These are phyloP conservation scores for Microtus oregoni DNA, from an alignment of 2,113 vertebrate species.

Conservation along the genomic window DNA sequence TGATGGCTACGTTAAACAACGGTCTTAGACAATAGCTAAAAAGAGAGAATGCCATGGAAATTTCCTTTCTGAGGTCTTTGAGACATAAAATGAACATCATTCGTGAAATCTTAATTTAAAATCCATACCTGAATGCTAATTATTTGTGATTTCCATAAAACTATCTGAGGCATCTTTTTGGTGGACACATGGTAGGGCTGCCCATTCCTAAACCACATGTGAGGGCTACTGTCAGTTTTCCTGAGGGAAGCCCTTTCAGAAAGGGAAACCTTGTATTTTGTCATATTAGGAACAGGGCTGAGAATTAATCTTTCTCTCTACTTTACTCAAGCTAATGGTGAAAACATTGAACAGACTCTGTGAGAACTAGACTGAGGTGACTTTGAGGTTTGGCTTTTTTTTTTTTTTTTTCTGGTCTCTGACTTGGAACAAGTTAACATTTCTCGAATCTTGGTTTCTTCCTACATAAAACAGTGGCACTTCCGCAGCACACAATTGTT, in stretches of 20 bases:
- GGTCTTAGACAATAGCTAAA: neutral
- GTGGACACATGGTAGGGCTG: neutral
- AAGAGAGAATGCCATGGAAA: neutral
- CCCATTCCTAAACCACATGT: neutral
- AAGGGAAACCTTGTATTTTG: neutral
- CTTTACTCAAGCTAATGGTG: neutral
- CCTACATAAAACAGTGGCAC: neutral
- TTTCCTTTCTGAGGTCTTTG: neutral
- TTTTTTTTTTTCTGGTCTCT: neutral
- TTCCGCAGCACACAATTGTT: neutral
- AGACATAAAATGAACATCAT: neutral
- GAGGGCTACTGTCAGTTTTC: neutral
- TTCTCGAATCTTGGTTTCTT: neutral
- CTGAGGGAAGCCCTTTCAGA: neutral
- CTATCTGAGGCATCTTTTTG: neutral
- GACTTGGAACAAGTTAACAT: conserved; percentile 21
- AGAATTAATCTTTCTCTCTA: neutral
- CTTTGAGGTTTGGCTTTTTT: neutral
- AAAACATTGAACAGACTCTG: neutral
- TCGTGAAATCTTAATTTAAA: conserved; percentile 26
- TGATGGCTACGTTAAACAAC: neutral
- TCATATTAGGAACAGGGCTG: neutral
- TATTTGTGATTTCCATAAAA: neutral
- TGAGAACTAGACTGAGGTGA: neutral
- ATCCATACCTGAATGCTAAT: neutral